Evolutionary conservation across 2,888 invertebrate species (phyloP).

Genomic region (Ophonus ardosiacus): DNA sequence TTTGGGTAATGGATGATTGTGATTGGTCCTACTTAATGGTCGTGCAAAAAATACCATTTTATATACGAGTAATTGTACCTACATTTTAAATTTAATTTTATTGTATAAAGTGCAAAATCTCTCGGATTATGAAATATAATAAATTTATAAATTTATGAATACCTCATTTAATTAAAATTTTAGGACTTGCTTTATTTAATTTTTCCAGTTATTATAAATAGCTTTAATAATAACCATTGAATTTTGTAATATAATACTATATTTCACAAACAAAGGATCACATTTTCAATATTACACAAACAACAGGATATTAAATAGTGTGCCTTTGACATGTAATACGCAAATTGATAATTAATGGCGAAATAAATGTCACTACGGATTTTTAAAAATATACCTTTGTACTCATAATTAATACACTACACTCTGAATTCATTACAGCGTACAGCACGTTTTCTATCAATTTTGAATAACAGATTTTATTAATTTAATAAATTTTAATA

Average conservation of each 20-base stretch:
- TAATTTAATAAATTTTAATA: background rate
- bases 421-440: background rate
- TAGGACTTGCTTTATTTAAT: background rate
- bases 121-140: too few relatives aligned
- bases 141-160: background rate
- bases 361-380: background rate
- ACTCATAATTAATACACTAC: background rate
- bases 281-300: background rate
- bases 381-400: background rate
- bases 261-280: constrained; percentile 2
- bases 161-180: background rate
- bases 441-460: background rate
- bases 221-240: background rate
- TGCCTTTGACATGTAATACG: constrained; percentile 30
- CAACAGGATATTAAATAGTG: constrained; percentile 13
- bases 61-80: too few relatives aligned
- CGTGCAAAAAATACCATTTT: too few relatives aligned
- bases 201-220: background rate
- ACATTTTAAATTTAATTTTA: too few relatives aligned
- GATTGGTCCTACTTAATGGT: too few relatives aligned
- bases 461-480: background rate
- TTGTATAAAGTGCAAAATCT: too few relatives aligned
- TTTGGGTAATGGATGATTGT: too few relatives aligned
- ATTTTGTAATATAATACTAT: constrained; percentile 6
- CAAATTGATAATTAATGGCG: constrained; percentile 7